Conservation (phyloP, 2,113 vertebrate genomes). For the Tachuris rubrigastra region DNA sequence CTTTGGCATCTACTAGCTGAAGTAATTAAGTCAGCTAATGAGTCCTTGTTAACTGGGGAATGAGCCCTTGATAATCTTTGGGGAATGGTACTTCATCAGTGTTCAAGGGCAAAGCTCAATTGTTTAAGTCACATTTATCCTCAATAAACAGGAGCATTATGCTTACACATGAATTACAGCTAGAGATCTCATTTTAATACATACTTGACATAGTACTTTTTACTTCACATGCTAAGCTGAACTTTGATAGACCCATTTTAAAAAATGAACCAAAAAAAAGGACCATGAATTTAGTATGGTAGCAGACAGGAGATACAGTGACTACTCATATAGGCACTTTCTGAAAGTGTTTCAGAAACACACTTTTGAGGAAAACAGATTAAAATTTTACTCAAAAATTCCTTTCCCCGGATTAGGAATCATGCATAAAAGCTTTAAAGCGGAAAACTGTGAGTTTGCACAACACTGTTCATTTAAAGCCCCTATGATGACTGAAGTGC, state of each 20-base stretch:
- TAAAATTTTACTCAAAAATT: not conserved
- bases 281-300: not conserved
- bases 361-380: not conserved
- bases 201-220: not conserved
- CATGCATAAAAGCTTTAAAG: not conserved
- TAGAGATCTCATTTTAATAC: not conserved
- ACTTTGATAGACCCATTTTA: not conserved
- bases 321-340: not conserved
- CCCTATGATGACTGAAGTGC: not conserved
- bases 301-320: not conserved
- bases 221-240: not conserved
- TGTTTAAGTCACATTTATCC: not conserved
- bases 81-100: not conserved
- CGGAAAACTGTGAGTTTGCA: not conserved
- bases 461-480: not conserved
- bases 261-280: not conserved
- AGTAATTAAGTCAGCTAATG: not conserved
- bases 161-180: not conserved
- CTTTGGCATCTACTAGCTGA: not conserved
- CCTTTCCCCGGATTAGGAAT: not conserved
- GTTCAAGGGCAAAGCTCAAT: not conserved
- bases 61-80: not conserved
- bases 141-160: not conserved
- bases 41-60: not conserved
- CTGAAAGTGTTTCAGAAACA: not conserved